Evolutionary conservation across 2,888 invertebrate genomes (phyloP).

Genomic region (Hemaris fuciformis): DNA sequence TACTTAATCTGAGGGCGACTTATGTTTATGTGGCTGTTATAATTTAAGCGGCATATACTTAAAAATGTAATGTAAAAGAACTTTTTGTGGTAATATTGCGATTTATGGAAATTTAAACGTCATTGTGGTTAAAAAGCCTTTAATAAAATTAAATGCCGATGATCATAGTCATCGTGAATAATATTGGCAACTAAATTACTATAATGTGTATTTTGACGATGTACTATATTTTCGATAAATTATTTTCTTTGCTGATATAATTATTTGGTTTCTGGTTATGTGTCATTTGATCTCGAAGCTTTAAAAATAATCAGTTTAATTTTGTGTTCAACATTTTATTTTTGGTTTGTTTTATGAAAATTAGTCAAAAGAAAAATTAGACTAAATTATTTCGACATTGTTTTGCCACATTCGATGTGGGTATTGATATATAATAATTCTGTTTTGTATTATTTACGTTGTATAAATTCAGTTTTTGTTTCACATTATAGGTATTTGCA

Average conservation of each 20-base stretch:
- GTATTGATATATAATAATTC: slow-evolving; percentile 37
- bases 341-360: slow-evolving; percentile 27
- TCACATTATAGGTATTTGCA: slow-evolving; percentile 77
- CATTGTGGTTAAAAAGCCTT: no score
- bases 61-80: no score
- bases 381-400: slow-evolving; percentile 6
- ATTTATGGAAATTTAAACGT: no score
- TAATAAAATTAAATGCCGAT: no score
- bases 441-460: slow-evolving; percentile 30
- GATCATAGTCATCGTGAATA: neutral
- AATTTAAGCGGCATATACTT: no score
- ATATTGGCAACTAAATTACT: neutral
- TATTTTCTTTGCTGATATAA: neutral
- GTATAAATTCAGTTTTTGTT: slow-evolving; percentile 67
- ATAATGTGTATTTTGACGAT: slow-evolving; percentile 1
- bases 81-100: no score
- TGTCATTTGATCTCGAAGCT: slow-evolving; percentile 49
- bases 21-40: no score
- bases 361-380: slow-evolving; percentile 19
- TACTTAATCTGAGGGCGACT: no score
- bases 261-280: neutral
- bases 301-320: slow-evolving; percentile 48
- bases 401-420: slow-evolving; percentile 17
- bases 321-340: slow-evolving; percentile 30
- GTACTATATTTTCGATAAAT: neutral